Evolutionary conservation across 2,113 vertebrate species (phyloP).

Genomic region (Notothenia rossii): DNA sequence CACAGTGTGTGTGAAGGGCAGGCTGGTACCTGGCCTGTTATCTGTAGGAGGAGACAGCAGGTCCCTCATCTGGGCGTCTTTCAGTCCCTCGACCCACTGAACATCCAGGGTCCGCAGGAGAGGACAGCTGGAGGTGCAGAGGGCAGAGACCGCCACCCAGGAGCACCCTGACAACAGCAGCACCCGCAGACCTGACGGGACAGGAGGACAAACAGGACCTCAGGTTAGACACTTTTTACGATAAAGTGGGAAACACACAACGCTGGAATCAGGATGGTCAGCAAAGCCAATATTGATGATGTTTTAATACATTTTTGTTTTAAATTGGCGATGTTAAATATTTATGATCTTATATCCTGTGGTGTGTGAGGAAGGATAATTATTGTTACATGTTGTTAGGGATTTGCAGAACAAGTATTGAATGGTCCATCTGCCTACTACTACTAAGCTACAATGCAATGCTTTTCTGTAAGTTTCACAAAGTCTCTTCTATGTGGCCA

Average conservation of each 20-base stretch:
- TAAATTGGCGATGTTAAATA: too few relatives aligned
- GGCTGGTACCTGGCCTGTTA: constrained; percentile 91
- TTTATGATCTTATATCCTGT: too few relatives aligned
- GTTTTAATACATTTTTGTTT: too few relatives aligned
- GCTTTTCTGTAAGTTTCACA: not conserved
- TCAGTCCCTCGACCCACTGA: constrained; percentile 97
- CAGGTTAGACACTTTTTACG: not conserved
- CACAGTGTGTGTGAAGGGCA: too few relatives aligned
- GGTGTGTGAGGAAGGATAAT: too few relatives aligned
- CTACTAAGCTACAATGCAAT: not conserved
- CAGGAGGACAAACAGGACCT: not conserved
- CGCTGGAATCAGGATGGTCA: too few relatives aligned
- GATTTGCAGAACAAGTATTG: too few relatives aligned
- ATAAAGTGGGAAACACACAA: too few relatives aligned
- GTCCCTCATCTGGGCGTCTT: constrained; percentile 97
- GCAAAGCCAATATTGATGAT: too few relatives aligned
- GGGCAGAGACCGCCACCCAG: constrained; percentile 95
- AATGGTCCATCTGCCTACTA: too few relatives aligned
- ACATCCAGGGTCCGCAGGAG: constrained; percentile 92
- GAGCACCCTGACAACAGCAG: constrained; percentile 94
- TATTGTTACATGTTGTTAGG: too few relatives aligned
- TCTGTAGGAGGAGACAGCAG: constrained; percentile 95
- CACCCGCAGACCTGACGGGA: constrained; percentile 88
- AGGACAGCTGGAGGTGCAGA: constrained; percentile 96
- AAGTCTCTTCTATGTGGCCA: not conserved